phyloP scores from a whole-genome alignment of 2,888 invertebrate species.

The Scaptomyza cyrtandrae region DNA sequence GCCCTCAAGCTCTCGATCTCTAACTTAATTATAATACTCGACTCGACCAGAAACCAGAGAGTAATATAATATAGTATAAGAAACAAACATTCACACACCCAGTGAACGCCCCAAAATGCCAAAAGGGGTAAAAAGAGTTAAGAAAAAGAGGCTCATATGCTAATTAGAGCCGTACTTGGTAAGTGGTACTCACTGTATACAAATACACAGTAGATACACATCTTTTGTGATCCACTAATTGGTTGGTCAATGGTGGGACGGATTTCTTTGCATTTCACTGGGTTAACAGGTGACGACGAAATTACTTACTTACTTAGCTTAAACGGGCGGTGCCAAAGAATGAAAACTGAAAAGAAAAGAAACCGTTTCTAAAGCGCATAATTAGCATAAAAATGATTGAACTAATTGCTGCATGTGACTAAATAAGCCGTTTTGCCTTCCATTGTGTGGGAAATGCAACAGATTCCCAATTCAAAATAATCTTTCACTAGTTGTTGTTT shows the following conservation, averaged over 20 bases:
- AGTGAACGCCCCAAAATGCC: conserved; percentile 41
- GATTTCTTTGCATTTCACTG: conserved; percentile 51
- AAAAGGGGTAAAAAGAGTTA: neutral
- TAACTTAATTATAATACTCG: conserved; percentile 49
- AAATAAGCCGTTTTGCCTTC: conserved; percentile 13
- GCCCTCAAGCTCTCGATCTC: conserved; percentile 22
- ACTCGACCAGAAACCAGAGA: neutral
- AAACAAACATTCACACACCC: conserved; percentile 60
- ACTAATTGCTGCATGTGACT: conserved; percentile 69
- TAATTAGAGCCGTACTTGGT: conserved; percentile 60
- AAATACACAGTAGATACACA: conserved; percentile 42
- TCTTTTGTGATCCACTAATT: conserved; percentile 64
- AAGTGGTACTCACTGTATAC: conserved; percentile 43
- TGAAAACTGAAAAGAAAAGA: conserved; percentile 5
- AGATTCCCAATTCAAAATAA: conserved; percentile 33
- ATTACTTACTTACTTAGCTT: conserved; percentile 39
- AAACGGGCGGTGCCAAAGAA: conserved; percentile 51
- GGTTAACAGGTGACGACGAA: conserved; percentile 74
- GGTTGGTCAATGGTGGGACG: conserved; percentile 68
- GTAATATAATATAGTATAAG: conserved; percentile 4
- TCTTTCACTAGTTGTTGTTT: conserved; percentile 52
- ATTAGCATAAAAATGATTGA: conserved; percentile 73
- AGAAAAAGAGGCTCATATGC: conserved; percentile 45
- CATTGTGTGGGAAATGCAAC: conserved; percentile 72
- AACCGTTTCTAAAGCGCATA: conserved; percentile 42